phyloP scores from a whole-genome alignment of 2,797 vertebrate genomes.

The Hippocampus kuda region DNA sequence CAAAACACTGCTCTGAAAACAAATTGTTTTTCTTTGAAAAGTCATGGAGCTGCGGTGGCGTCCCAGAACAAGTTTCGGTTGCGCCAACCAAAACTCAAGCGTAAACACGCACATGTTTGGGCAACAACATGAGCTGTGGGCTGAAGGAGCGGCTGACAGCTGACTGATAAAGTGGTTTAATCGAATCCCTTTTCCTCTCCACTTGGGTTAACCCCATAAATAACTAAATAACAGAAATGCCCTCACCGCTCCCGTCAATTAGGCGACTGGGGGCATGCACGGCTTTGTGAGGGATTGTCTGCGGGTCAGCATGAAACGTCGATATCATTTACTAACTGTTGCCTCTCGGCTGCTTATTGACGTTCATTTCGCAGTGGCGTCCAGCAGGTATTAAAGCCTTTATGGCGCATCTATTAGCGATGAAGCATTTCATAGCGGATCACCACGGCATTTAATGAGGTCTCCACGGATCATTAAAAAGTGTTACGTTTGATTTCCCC shows the following conservation, averaged over 20 bases:
- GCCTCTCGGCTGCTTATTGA: conserved; percentile 5
- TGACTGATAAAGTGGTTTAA: neutral
- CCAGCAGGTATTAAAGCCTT: neutral
- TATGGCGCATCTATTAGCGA: conserved; percentile 1
- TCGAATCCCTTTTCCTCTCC: neutral
- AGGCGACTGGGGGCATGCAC: neutral
- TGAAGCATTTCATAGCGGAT: neutral
- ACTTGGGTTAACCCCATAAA: neutral
- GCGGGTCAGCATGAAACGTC: conserved; percentile 1
- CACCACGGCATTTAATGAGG: neutral
- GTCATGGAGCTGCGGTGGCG: too few species aligned
- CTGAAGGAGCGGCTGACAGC: neutral
- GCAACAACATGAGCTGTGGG: neutral
- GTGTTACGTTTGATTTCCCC: conserved; percentile 1
- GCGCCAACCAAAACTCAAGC: neutral
- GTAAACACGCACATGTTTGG: neutral
- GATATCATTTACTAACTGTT: conserved; percentile 4
- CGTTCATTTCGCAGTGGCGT: neutral
- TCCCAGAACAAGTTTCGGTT: neutral
- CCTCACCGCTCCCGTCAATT: neutral
- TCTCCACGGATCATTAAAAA: neutral
- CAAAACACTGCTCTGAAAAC: neutral
- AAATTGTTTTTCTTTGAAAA: neutral
- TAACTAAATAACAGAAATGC: neutral
- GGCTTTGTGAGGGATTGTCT: neutral